Evolutionary conservation across 2,888 invertebrate genomes (phyloP).

Genomic region (Tiliacea citrago): DNA sequence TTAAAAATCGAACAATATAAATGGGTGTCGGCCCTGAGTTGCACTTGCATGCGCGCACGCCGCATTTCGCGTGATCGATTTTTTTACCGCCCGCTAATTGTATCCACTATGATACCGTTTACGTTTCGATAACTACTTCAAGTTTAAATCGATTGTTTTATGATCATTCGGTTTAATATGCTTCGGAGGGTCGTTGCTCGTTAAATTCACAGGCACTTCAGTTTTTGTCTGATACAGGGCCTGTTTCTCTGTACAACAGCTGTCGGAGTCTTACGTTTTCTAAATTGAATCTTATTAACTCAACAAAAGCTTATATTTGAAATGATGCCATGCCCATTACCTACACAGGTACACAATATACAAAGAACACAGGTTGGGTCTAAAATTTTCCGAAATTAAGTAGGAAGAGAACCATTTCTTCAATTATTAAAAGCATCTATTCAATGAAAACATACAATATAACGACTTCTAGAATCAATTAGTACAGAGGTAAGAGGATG

Average conservation of each 20-base stretch:
- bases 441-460: constrained; percentile 5
- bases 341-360: background rate
- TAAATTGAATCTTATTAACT: background rate
- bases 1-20: constrained; percentile 17
- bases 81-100: constrained; percentile 51
- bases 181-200: constrained; percentile 10
- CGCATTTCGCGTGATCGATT: constrained; percentile 50
- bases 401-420: background rate
- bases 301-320: background rate
- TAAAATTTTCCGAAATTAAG: background rate
- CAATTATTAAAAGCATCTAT: background rate
- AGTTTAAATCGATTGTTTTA: constrained; percentile 34
- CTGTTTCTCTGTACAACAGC: background rate
- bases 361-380: background rate
- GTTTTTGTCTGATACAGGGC: no score
- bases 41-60: constrained; percentile 38
- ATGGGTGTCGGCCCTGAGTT: constrained; percentile 38
- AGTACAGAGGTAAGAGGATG: background rate
- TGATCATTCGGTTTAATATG: constrained; percentile 22
- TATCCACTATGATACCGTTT: constrained; percentile 44
- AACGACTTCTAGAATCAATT: background rate
- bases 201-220: background rate
- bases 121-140: constrained; percentile 30
- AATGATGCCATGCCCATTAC: background rate
- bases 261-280: background rate